Percentiles rank a stretch among this genome's conserved stretches.
Evolutionary conservation across 1,140 invertebrate genomes (phyloP).

Genomic region (Megalonaias nervosa): DNA sequence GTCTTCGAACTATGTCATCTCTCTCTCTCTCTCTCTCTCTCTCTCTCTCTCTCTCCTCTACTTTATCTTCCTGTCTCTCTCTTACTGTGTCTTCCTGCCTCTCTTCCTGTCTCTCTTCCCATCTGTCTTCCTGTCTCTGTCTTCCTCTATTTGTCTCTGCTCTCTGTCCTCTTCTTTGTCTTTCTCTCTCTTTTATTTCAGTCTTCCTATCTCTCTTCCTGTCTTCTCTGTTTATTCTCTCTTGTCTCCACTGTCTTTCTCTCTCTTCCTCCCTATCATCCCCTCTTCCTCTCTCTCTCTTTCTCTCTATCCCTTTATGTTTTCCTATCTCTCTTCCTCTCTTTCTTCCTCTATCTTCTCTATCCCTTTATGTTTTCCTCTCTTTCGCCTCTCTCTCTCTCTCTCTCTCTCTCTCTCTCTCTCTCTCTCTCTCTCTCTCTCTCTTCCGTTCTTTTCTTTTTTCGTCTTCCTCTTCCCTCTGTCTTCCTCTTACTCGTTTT

Average conservation of each 20-base stretch:
- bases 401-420: background rate
- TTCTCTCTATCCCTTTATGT: background rate
- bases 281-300: background rate
- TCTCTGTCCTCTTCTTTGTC: constrained; percentile 1
- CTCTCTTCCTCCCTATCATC: background rate
- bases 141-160: constrained; percentile 2
- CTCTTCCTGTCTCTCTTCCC: background rate
- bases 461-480: background rate
- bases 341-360: background rate
- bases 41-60: too few relatives aligned
- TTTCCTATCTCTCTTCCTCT: background rate
- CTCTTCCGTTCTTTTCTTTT: too few relatives aligned
- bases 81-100: constrained; percentile 11
- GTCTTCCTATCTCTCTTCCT: background rate
- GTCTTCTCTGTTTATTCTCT: background rate
- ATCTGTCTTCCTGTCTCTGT: background rate
- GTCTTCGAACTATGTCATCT: too few relatives aligned
- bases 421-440: too few relatives aligned
- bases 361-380: background rate
- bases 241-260: background rate
- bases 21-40: too few relatives aligned
- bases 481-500: background rate
- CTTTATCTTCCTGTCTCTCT: too few relatives aligned
- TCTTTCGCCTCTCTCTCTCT: background rate
- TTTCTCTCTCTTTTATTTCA: constrained; percentile 1